Conservation (phyloP, 2,797 vertebrate genomes). For the Hylomyscus alleni region DNA sequence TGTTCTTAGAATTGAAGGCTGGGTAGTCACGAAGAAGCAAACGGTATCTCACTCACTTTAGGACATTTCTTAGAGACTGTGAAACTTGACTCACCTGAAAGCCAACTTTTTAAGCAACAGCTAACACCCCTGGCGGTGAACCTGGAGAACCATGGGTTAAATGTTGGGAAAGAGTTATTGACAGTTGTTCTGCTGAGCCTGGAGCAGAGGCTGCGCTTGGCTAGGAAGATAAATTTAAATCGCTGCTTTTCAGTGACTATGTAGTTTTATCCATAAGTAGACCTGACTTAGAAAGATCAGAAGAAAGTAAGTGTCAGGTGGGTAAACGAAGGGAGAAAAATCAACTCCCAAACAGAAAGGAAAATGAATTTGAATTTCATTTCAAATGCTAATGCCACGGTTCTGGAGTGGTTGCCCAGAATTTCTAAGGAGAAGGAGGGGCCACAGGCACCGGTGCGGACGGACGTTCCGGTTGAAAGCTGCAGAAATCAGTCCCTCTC, state of each 20-base stretch:
- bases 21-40: slow-evolving; percentile 22
- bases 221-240: neutral
- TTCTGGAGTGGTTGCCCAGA: neutral
- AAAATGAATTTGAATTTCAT: neutral
- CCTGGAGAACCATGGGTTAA: slow-evolving; percentile 46
- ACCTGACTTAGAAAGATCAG: neutral
- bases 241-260: neutral
- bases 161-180: slow-evolving; percentile 21
- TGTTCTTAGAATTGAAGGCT: slow-evolving; percentile 52
- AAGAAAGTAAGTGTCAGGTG: neutral
- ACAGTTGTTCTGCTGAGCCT: neutral
- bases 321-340: neutral
- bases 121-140: neutral
- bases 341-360: neutral
- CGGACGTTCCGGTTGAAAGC: slow-evolving; percentile 32
- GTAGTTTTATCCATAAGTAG: neutral
- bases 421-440: slow-evolving; percentile 3
- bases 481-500: neutral
- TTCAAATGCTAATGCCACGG: neutral
- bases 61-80: neutral
- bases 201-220: neutral
- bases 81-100: slow-evolving; percentile 47
- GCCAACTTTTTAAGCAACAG: neutral
- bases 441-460: neutral
- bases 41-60: neutral